phyloP scores from a whole-genome alignment of 1,140 invertebrate species.

The Schlechtendalia chinensis region DNA sequence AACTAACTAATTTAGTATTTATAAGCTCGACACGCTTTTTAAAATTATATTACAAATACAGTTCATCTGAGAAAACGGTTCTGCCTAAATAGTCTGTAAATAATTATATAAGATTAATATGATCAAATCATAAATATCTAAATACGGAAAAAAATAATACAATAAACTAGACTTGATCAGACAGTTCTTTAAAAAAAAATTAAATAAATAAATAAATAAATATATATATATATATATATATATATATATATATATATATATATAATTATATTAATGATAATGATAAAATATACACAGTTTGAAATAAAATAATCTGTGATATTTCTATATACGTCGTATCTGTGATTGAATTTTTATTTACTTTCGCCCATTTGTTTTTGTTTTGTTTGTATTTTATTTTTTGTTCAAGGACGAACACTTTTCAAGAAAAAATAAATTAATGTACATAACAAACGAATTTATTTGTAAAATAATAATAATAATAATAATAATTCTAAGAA shows the following conservation, averaged over 20 bases:
- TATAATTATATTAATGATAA: constrained; percentile 11
- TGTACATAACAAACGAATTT: constrained; percentile 50
- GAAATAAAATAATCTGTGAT: constrained; percentile 49
- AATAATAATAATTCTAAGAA: not conserved
- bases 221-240: no score
- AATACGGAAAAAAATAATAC: constrained; percentile 28
- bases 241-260: no score
- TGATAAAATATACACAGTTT: constrained; percentile 43
- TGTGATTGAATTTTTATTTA: constrained; percentile 45
- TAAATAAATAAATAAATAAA: not conserved
- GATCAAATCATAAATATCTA: not conserved
- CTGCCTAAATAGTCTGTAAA: not conserved
- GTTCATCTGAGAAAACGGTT: constrained; percentile 1
- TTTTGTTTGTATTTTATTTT: constrained; percentile 39
- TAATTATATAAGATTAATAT: not conserved
- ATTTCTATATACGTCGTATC: constrained; percentile 49
- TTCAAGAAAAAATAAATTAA: constrained; percentile 46
- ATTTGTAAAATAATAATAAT: constrained; percentile 46
- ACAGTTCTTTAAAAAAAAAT: constrained; percentile 3
- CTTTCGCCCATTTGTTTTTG: constrained; percentile 39
- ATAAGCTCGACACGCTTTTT: constrained; percentile 38
- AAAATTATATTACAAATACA: constrained; percentile 7
- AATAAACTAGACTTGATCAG: constrained; percentile 7
- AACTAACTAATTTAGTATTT: constrained; percentile 24
- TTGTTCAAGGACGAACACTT: constrained; percentile 29